These are phyloP conservation scores for Amphipyra berbera DNA, from an alignment of 2,888 invertebrate genomes.

Conservation along the genomic window DNA sequence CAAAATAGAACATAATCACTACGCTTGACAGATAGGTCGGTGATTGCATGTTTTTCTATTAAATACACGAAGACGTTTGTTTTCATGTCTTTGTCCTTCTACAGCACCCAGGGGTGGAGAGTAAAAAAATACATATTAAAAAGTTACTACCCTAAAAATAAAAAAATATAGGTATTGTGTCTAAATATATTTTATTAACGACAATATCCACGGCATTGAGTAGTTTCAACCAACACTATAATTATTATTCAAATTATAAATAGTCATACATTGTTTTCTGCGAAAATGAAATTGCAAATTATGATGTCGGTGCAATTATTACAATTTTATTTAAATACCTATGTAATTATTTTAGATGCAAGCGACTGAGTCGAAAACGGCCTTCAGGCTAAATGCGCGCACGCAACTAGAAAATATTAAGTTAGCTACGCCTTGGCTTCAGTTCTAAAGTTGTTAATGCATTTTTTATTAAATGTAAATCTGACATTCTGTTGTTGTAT, in stretches of 20 bases:
- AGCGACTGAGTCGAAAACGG: conserved; percentile 63
- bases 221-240: conserved; percentile 15
- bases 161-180: no score
- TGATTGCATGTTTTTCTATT: no score
- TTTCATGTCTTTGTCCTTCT: no score
- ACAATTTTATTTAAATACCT: conserved; percentile 62
- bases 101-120: no score
- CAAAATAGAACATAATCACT: no score
- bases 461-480: neutral
- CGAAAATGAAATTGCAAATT: conserved; percentile 40
- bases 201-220: conserved; percentile 13
- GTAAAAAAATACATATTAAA: no score
- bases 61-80: no score
- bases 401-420: conserved; percentile 61
- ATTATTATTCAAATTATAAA: conserved; percentile 40
- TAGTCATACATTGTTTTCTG: conserved; percentile 37
- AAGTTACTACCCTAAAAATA: no score
- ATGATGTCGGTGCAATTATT: conserved; percentile 63
- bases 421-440: conserved; percentile 7
- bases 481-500: neutral
- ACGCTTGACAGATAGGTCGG: no score
- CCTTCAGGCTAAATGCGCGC: conserved; percentile 61
- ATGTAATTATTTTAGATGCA: conserved; percentile 52
- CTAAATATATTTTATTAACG: neutral
- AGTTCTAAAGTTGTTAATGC: neutral